Evolutionary conservation across 2,888 invertebrate genomes (phyloP), one percentile per base, ranked within the genome.

Genomic region (Itoplectis maculator): DNA sequence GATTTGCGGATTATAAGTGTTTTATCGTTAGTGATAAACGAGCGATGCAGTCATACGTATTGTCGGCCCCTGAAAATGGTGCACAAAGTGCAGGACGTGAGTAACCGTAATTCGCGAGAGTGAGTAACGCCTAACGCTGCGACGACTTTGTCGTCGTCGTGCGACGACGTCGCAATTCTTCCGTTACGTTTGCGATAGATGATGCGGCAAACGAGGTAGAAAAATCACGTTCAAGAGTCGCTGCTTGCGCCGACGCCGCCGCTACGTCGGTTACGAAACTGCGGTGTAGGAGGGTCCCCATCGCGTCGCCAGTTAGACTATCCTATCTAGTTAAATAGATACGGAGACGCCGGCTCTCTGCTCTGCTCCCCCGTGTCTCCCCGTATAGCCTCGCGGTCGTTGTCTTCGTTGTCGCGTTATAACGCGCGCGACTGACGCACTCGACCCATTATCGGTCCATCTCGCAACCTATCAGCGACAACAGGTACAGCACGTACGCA

Each of bases 301-400:
- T 70, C 68, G 63, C 73, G 68, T 29, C 45, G 66, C 18, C 73
- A 29, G 42, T 78, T 40, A 11, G 59, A 68, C 73, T 73, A 69
- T 78, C 56, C 47, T 69, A 47, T 81, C 66, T 65, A 18, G 66
- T 82, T 74, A n/a, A 74, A 70, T 54, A 69, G 63, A 74, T 65
- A 69, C 49, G 49, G 29, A 56, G 70, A 72, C 45, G 59, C 35
- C 63, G 47, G 37, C 37, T 13, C 20, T 61, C 20, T 15, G 47
- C 15, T n/a, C 45, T 15, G 15, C 42, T 35, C 11, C 45, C 29
- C 35, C 6, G 1, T 11, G 1, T 6, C 54, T 8, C 59, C n/a
- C 61, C 15, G 11, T 8, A 8, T 9, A 59, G 15, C 37, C 70
- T 54, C 75, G 45, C 29, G n/a, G n/a, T 76, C 35, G 42, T 20